Base-by-base conservation (phyloP, 2,797 vertebrate genomes). In the Anableps anableps region DNA sequence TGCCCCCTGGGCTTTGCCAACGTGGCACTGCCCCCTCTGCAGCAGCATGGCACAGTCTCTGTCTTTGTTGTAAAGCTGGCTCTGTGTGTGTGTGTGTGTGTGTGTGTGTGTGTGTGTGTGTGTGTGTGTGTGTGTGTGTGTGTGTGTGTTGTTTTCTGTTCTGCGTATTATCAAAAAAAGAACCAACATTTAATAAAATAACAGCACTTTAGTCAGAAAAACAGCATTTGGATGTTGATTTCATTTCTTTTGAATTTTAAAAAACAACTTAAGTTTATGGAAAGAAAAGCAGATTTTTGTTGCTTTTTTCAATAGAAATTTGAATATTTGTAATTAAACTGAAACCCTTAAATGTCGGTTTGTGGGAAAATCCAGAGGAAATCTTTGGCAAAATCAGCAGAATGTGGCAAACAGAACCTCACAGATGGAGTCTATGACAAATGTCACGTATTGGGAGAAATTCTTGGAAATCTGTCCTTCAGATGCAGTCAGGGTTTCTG, bases 1-100 rank as follows among this genome's bases (percentile, higher is more conserved):
- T 86, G 93, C 93, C 95, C 93, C 94, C 92, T 91, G 95, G 94
- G 93, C 91, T 92, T 94, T 93, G 93, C 93, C 93, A 93, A 91
- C 77, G 87, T 93, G 90, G 90, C 90, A 88, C 91, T 94, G 93
- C 93, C 93, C 94, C 92, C 93, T 91, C 92, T 89, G 85, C 93
- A 93, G 93, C 92, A 92, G 90, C 85, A 91, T 94, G 94, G 94
- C 92, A 95, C 91, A 85, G 89, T 60, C 85, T 84, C 88, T 29
- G 83, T 88, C 93, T 95, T 95, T 95, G 94, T 95, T 94, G 89
- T 91, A 79, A 83, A 79, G 75, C 87, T 88, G 91, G 85, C 86
- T 72, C 64, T 84, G 72, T 84, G 41, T 70, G 72, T 80, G 78
- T 76, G 72, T 85, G 74, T 72, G 58, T 84, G 72, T 84, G 41